A percentile compares a stretch with the other conserved stretches of the same genome.
Conservation (phyloP, 2,113 vertebrate genomes). For the Seriola aureovittata region DNA sequence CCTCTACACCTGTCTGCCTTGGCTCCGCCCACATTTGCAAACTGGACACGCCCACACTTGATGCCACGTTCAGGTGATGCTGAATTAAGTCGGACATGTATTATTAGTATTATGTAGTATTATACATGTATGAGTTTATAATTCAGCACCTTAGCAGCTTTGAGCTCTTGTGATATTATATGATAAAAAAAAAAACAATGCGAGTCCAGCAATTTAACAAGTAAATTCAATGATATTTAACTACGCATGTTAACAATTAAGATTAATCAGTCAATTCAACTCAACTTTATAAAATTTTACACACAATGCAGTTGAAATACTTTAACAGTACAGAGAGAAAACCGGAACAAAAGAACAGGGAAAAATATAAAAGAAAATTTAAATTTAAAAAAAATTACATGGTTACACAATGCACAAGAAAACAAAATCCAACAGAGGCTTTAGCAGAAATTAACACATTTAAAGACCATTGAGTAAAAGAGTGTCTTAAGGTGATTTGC, state of each 20-base stretch:
- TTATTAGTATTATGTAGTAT: too few species aligned
- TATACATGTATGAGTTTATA: neutral
- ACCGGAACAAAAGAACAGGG: neutral
- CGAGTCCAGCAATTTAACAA: too few species aligned
- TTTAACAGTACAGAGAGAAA: too few species aligned
- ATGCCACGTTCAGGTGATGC: slow-evolving; percentile 8
- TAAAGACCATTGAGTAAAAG: too few species aligned
- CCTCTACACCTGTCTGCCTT: slow-evolving; percentile 54
- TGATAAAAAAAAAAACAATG: too few species aligned
- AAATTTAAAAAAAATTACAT: neutral
- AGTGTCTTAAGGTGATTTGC: neutral
- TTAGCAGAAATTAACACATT: neutral
- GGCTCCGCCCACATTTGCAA: slow-evolving; percentile 25
- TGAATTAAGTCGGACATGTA: neutral
- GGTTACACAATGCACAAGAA: too few species aligned
- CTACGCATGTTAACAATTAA: neutral
- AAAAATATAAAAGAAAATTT: too few species aligned
- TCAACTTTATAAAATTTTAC: too few species aligned
- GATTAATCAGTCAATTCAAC: too few species aligned
- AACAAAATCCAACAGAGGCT: neutral
- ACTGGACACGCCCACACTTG: accelerated
- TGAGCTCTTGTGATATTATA: too few species aligned
- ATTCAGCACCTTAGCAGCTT: too few species aligned
- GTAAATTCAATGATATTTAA: neutral
- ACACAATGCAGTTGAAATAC: neutral